Base-by-base conservation (phyloP, 2,888 invertebrate species). In the Melinaea marsaeus region DNA sequence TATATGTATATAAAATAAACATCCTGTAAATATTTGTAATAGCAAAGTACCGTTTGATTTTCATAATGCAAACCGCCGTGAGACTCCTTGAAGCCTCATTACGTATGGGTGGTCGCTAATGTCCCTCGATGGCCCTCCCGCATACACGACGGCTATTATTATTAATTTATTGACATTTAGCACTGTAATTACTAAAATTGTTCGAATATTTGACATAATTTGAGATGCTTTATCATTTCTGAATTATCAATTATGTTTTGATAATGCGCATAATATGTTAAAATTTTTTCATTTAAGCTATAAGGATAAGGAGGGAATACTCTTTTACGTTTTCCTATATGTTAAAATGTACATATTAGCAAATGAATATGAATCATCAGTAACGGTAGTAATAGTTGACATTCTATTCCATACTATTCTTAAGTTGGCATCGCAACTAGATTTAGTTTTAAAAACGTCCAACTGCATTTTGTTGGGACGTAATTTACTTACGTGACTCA, bases 21-120 rank as follows among this genome's bases (percentile, higher is more conserved):
- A 32, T 51, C 9, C 51, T 6, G 7, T 32, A 51, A 3, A 51
- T 7, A 51, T 51, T 32, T 22, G 32, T 32, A 51, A 51, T 51
- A 51, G 51, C 51, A 11, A 51, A 32, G 51, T 51, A 51, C 51
- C 51, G 51, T 51, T 51, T 51, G 51, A 51, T 51, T 51, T 51
- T 51, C 51, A 51, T 51, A 51, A 51, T 51, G 51, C 32, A 46
- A 57, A 13, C 46, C 34, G 35, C 55, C 55, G 34, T 56, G 55
- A 56, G 51, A 51, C 32, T 51, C 32, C 51, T 51, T 51, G 51
- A 51, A 51, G 22, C 32, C 72, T 79, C 75, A 77, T 77, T 77
- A 76, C 72, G 67, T 71, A 74, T 79, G 82, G 81, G 82, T 83
- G 82, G 82, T 72, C 82, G 71, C 75, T 83, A 81, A 81, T 80